These are phyloP conservation scores for Sceloporus undulatus DNA, from an alignment of 2,113 vertebrate genomes.

Conservation along the genomic window DNA sequence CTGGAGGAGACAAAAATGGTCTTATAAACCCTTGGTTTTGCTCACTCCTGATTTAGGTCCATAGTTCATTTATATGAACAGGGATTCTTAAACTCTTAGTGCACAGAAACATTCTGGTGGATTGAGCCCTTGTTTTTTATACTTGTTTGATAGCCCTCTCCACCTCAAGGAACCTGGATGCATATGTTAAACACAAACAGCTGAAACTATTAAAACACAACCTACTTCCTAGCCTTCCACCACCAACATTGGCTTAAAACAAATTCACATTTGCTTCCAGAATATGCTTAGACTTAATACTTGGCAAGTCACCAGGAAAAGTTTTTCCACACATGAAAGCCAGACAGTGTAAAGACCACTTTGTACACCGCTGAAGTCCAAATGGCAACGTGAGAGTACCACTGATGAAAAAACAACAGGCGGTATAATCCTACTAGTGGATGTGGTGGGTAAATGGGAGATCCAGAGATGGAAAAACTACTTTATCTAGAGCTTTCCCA, in stretches of 20 bases:
- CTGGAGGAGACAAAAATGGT: background rate
- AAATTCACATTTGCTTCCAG: background rate
- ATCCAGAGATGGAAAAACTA: background rate
- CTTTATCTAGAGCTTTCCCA: background rate
- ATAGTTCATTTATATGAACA: background rate
- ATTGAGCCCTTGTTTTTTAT: background rate
- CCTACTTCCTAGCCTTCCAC: background rate
- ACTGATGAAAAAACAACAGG: background rate
- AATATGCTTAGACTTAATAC: constrained; percentile 1
- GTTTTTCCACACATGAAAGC: background rate
- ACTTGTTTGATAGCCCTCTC: background rate
- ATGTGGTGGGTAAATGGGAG: background rate
- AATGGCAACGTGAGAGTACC: background rate
- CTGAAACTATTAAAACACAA: background rate
- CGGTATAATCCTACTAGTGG: background rate
- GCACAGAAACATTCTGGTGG: background rate
- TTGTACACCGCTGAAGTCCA: background rate
- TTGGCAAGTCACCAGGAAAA: constrained; percentile 7
- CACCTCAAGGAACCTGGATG: background rate
- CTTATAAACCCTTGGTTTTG: background rate
- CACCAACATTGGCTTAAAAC: background rate
- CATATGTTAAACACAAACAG: background rate
- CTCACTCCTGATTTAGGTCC: background rate
- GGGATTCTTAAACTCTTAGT: background rate
- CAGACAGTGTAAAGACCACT: background rate